Evolutionary conservation across 1,140 invertebrate genomes (phyloP), one percentile per base, ranked within the genome.

Genomic region (Mycetomoellerius zeteki): DNA sequence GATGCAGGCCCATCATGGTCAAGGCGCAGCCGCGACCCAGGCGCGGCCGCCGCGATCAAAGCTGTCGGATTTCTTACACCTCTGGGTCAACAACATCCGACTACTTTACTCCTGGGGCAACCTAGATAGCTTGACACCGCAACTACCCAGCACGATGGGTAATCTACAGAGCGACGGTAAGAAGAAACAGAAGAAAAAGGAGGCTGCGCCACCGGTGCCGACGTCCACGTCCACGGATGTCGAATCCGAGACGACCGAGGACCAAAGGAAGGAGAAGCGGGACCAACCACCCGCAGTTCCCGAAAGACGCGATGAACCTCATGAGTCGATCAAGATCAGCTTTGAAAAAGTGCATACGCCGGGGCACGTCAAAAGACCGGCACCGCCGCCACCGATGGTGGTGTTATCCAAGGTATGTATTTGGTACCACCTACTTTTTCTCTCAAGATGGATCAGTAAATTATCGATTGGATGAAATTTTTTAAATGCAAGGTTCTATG

Each of bases 81-180:
- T 90, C 62, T 94, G 92, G 82, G 87, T 92, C 52, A 85, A 90
- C 71, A 90, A 82, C 12, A 43, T 93, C 50, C 87, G 91, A 87
- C 72, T 80, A 10, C 6, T 90, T 72, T 88, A 92, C 87, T 43
- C 65, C 76, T 60, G 87, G 77, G 14, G 56, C 43, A 54, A 47
- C 14, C 14, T 75, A 24, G 69, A 84, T 8, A 8, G 14, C 24
- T 33, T 56, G 64, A 16, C 21, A 5, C 69, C 67, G 7, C 69
- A 75, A 19, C 8, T 60, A 5, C 19, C 75, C n/a, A 10, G 27
- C 62, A 82, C 78, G 6, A 95, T 95, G 94, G 94, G 94, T 37
- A 95, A 95, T 84, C 73, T 94, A 54, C 94, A 95, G 73, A 95
- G 94, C 72, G 94, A 95, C 71, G 88, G 86, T 4, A 94, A 93